These are phyloP conservation scores for Drosophila fulvimacula DNA, from an alignment of 2,888 invertebrate species.

Conservation along the genomic window DNA sequence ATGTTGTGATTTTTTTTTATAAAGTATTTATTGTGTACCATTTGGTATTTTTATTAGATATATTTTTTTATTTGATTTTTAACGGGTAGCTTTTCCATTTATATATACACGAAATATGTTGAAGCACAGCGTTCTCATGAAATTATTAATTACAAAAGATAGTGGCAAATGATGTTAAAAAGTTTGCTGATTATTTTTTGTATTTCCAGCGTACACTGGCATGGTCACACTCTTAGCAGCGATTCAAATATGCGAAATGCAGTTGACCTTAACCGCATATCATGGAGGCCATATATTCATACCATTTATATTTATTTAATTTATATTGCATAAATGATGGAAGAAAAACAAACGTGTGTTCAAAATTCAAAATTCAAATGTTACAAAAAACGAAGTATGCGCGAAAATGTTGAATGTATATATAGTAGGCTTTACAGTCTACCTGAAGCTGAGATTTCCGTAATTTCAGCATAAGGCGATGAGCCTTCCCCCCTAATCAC, in stretches of 20 bases:
- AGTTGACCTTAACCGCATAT: neutral
- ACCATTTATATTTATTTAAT: neutral
- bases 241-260: neutral
- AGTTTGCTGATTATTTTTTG: neutral
- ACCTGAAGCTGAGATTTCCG: neutral
- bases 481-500: neutral
- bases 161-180: neutral
- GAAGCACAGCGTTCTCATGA: neutral
- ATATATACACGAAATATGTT: no score
- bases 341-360: no score
- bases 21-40: no score
- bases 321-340: no score
- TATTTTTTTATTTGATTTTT: no score
- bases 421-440: slow-evolving; percentile 36
- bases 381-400: slow-evolving; percentile 10
- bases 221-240: slow-evolving; percentile 1
- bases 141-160: neutral
- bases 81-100: no score
- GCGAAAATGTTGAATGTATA: neutral
- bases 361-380: no score
- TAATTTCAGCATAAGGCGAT: neutral
- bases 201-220: neutral
- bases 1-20: no score
- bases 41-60: no score
- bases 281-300: neutral